Percentiles rank a stretch among this genome's conserved stretches.
These are phyloP conservation scores for Euproctis similis DNA, from an alignment of 2,888 invertebrate species.

Conservation along the genomic window DNA sequence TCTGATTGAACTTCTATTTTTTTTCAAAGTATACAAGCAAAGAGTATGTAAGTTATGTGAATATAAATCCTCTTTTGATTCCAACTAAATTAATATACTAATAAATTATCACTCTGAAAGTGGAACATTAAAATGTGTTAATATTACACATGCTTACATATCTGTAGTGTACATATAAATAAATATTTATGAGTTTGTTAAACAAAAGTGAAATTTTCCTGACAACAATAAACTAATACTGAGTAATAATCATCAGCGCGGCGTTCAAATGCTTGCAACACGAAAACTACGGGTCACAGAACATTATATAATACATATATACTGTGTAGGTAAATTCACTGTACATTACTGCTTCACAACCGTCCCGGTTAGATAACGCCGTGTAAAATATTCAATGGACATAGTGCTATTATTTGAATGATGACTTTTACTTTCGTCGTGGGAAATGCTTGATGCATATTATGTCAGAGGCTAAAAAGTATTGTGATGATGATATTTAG, in stretches of 20 bases:
- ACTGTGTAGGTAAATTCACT: slow-evolving; percentile 3
- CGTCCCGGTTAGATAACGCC: neutral
- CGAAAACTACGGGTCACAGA: slow-evolving; percentile 12
- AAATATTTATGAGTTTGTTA: too few relatives aligned
- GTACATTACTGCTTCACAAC: slow-evolving; percentile 10
- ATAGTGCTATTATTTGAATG: slow-evolving; percentile 5
- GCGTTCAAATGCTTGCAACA: slow-evolving; percentile 7
- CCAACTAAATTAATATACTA: too few relatives aligned
- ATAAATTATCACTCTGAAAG: too few relatives aligned
- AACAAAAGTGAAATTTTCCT: slow-evolving; percentile 1
- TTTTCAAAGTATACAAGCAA: too few relatives aligned
- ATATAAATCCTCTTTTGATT: too few relatives aligned
- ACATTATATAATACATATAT: slow-evolving; percentile 11
- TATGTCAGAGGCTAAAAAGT: slow-evolving; percentile 5
- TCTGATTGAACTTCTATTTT: too few relatives aligned
- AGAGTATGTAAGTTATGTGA: too few relatives aligned
- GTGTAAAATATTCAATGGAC: slow-evolving; percentile 8
- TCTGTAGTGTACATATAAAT: too few relatives aligned
- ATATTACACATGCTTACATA: too few relatives aligned
- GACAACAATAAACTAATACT: neutral
- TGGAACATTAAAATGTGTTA: too few relatives aligned
- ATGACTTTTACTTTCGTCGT: slow-evolving; percentile 20
- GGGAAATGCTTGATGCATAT: slow-evolving; percentile 16
- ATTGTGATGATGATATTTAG: too few relatives aligned
- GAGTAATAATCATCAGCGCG: slow-evolving; percentile 1